A percentile compares a stretch with the other conserved stretches of the same genome.
Conservation (phyloP, 2,888 invertebrate genomes). For the Dendrolimus houi region DNA sequence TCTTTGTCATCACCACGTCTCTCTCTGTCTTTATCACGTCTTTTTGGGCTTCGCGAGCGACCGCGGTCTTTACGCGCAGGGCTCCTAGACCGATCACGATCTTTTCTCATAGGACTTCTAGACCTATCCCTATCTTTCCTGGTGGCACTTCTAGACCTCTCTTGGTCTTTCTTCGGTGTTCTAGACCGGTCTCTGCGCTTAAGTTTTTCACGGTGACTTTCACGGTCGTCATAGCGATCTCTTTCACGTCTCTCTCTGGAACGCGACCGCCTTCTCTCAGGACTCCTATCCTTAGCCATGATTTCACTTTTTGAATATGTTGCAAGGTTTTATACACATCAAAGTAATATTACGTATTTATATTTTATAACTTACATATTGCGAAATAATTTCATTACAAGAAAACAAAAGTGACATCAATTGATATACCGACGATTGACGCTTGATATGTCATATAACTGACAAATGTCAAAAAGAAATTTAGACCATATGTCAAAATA, state of each 20-base stretch:
- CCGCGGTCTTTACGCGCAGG: conserved; percentile 43
- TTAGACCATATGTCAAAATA: too few species aligned
- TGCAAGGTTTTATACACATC: too few species aligned
- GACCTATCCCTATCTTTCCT: conserved; percentile 44
- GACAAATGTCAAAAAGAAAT: too few species aligned
- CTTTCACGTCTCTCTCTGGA: conserved; percentile 61
- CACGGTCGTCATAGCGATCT: conserved; percentile 61
- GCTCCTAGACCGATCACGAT: conserved; percentile 29
- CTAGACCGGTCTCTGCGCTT: conserved; percentile 57
- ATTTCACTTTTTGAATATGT: background rate
- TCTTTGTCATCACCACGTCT: conserved; percentile 60
- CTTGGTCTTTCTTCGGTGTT: conserved; percentile 51
- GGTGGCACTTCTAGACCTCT: conserved; percentile 45
- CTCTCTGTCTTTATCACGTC: conserved; percentile 56
- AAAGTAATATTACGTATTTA: too few species aligned
- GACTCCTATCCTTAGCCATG: conserved; percentile 60
- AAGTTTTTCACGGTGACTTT: conserved; percentile 52
- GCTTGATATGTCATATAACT: too few species aligned
- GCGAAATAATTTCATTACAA: too few species aligned
- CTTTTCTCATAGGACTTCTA: conserved; percentile 28
- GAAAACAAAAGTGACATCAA: too few species aligned
- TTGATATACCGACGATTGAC: too few species aligned
- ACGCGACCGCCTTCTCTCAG: conserved; percentile 59
- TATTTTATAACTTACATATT: too few species aligned
- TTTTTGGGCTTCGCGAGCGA: conserved; percentile 55